These are phyloP conservation scores for Oeneis ivallda DNA, from an alignment of 2,888 invertebrate genomes.

Conservation along the genomic window DNA sequence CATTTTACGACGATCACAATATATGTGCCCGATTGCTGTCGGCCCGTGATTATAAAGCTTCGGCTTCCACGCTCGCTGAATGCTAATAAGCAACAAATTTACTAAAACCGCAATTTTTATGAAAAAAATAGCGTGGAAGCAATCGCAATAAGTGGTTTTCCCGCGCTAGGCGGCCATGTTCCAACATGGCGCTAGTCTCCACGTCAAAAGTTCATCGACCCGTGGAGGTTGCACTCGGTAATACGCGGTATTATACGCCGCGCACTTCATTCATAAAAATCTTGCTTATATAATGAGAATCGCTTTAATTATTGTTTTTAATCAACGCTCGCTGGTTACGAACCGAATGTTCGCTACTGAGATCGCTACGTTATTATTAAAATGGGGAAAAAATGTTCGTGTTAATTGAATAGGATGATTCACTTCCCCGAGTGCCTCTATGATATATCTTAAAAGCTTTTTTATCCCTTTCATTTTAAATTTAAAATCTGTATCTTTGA, in stretches of 20 bases:
- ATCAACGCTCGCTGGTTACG: conserved; percentile 24
- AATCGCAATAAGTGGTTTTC: conserved; percentile 68
- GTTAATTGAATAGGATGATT: conserved; percentile 22
- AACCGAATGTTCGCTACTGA: conserved; percentile 22
- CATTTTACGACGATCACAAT: conserved; percentile 32
- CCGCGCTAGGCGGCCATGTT: conserved; percentile 59
- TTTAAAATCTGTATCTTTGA: background rate
- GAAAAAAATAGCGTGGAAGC: conserved; percentile 58
- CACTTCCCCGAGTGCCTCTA: conserved; percentile 11
- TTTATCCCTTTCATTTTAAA: background rate
- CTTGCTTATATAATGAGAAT: conserved; percentile 31
- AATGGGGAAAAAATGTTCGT: conserved; percentile 19
- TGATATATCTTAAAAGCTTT: background rate
- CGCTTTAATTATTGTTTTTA: conserved; percentile 34
- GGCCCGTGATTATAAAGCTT: conserved; percentile 24
- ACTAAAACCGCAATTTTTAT: conserved; percentile 47
- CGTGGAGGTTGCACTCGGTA: conserved; percentile 41
- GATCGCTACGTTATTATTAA: conserved; percentile 22
- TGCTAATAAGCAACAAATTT: conserved; percentile 45
- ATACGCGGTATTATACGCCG: conserved; percentile 31
- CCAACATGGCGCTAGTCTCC: conserved; percentile 38
- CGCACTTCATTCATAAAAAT: conserved; percentile 46
- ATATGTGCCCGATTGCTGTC: conserved; percentile 26
- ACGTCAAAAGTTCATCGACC: conserved; percentile 45
- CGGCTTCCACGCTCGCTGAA: conserved; percentile 39